These are phyloP conservation scores for Leucoraja ocellata DNA, from an alignment of 2,797 vertebrate species.

Conservation along the genomic window DNA sequence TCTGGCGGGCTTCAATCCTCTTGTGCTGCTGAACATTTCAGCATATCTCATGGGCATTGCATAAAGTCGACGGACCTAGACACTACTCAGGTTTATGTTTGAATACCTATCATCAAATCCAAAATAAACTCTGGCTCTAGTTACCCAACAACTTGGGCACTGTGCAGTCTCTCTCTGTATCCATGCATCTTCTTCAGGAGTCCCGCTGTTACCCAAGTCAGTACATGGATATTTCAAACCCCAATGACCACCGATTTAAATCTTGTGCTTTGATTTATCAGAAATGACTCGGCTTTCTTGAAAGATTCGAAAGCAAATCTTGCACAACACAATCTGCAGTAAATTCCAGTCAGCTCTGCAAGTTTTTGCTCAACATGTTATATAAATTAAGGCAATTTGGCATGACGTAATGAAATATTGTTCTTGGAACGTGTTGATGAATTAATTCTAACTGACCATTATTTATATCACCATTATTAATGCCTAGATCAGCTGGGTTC, in stretches of 20 bases:
- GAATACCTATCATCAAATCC: not conserved
- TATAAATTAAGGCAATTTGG: not conserved
- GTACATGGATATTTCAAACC: not conserved
- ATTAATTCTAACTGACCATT: not conserved
- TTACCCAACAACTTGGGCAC: not conserved
- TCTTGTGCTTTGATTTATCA: not conserved
- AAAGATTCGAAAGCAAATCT: not conserved
- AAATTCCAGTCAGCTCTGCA: not conserved
- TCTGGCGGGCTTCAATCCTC: not conserved
- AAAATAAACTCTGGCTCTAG: not conserved
- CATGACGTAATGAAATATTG: not conserved
- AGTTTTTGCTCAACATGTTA: not conserved
- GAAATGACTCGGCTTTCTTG: not conserved
- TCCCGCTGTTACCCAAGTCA: not conserved
- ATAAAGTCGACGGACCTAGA: not conserved
- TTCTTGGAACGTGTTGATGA: not conserved
- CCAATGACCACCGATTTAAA: not conserved
- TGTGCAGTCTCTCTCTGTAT: not conserved
- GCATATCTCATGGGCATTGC: not conserved
- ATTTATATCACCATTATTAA: not conserved
- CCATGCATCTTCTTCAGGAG: not conserved
- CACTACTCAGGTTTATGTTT: not conserved
- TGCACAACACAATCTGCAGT: not conserved
- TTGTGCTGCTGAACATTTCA: not conserved
- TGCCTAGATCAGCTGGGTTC: not conserved